Conservation (phyloP, 1,140 invertebrate genomes). For the Ladona fulva region DNA sequence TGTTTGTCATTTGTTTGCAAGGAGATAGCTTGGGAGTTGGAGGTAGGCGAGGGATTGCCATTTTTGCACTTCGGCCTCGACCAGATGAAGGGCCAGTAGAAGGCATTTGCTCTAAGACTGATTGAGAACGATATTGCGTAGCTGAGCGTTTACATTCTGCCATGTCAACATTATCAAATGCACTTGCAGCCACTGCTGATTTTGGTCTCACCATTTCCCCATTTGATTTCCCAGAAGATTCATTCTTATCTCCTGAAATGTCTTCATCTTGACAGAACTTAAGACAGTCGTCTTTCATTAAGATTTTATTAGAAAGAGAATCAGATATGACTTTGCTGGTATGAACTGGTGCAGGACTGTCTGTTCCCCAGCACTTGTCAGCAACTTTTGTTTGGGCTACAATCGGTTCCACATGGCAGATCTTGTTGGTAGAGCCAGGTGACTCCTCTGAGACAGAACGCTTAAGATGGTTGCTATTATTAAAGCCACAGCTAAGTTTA, state of each 20-base stretch:
- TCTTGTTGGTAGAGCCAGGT: background rate
- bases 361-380: background rate
- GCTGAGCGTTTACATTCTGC: background rate
- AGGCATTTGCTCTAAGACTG: background rate
- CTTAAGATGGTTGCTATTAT: background rate
- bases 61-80: slow-evolving; percentile 16
- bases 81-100: background rate
- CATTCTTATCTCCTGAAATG: background rate
- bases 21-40: slow-evolving; percentile 16
- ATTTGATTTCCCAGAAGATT: background rate
- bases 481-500: background rate
- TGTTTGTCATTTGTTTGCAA: slow-evolving; percentile 12
- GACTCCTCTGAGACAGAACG: background rate
- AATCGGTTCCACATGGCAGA: background rate
- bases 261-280: background rate
- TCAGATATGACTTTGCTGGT: background rate
- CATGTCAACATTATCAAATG: background rate
- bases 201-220: background rate
- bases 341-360: background rate
- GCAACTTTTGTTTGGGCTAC: background rate
- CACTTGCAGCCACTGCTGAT: background rate
- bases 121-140: background rate
- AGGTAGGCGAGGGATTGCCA: slow-evolving; percentile 24
- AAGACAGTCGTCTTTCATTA: background rate
- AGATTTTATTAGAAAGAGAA: background rate